Base-by-base conservation (phyloP, 2,888 invertebrate species). In the Drosophila borealis region DNA sequence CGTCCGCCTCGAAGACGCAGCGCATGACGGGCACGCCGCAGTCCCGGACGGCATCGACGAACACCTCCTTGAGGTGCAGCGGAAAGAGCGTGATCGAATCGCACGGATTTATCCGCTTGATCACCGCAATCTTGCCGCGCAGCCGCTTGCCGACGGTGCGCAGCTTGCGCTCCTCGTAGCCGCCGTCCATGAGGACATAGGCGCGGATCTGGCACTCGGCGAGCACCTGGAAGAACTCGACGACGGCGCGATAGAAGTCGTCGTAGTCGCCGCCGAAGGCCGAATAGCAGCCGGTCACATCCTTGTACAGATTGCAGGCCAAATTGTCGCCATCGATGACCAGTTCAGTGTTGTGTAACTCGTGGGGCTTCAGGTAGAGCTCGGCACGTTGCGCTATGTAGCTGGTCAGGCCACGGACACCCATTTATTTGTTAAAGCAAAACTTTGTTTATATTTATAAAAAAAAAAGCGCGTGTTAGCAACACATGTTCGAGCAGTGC, bases 251-350 rank as follows among this genome's bases (percentile, higher is more conserved):
- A n/a, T 95, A 95, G 90, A 94, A 96, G 72, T 94, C 94, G 84
- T 97, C 96, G 88, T 97, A 97, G 90, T 98, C 97, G 0, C 97
- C 97, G 3, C 97, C 97, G 90, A 97, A 97, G 4, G 95, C 95
- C 49, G 95, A 95, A 81, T 94, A 94, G 68, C 94, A 94, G 73
- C 94, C 94, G 56, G 95, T 93, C 29, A 94, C 92, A 76, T 93
- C 93, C 75, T 93, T 93, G 88, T 96, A 97, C 2, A 97, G 90
- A 82, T 95, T 95, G 29, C 95, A 95, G 45, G 95, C 95, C 53
- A 97, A 90, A 89, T 95, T 96, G 88, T 96, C 95, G 0, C 97
- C 98, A 92, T 98, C 98, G 46, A 98, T 95, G 3, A 97, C 94
- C 14, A 97, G 90, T 76, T 94, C 93, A 14, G 94, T 94, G 82